Conservation (phyloP, 2,888 invertebrate species). For the Drosophila mulleri region DNA sequence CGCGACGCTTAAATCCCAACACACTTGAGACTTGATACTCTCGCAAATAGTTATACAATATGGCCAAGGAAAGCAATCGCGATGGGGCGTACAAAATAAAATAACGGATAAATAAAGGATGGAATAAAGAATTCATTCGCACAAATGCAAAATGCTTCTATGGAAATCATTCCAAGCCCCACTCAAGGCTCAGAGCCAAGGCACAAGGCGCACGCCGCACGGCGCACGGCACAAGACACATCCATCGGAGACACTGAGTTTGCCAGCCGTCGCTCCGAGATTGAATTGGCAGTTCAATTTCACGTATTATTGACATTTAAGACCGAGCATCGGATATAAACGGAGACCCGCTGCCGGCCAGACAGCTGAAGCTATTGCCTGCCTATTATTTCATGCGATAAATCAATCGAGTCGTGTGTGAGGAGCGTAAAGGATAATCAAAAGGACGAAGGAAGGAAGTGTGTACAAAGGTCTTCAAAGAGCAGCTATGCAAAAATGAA, state of each 20-base stretch:
- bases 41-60: conserved; percentile 78
- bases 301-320: conserved; percentile 82
- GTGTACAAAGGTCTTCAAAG: no score
- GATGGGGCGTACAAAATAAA: conserved; percentile 58
- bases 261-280: conserved; percentile 39
- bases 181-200: not conserved
- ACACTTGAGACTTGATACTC: conserved; percentile 77
- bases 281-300: conserved; percentile 82
- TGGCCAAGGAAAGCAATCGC: conserved; percentile 58
- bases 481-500: not conserved
- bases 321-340: conserved; percentile 59
- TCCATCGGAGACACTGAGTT: conserved; percentile 38
- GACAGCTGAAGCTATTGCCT: conserved; percentile 54
- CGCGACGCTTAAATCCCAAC: conserved; percentile 63
- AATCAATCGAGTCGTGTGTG: conserved; percentile 62
- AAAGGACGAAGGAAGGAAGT: not conserved
- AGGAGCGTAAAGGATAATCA: conserved; percentile 13
- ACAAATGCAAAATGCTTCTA: conserved; percentile 66
- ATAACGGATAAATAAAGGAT: conserved; percentile 71
- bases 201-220: not conserved
- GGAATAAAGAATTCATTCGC: conserved; percentile 51
- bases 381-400: conserved; percentile 70
- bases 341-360: conserved; percentile 30
- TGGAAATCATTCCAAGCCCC: conserved; percentile 60
- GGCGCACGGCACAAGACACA: not conserved